phyloP scores from a whole-genome alignment of 2,113 vertebrate species.

The Xenopus laevis region DNA sequence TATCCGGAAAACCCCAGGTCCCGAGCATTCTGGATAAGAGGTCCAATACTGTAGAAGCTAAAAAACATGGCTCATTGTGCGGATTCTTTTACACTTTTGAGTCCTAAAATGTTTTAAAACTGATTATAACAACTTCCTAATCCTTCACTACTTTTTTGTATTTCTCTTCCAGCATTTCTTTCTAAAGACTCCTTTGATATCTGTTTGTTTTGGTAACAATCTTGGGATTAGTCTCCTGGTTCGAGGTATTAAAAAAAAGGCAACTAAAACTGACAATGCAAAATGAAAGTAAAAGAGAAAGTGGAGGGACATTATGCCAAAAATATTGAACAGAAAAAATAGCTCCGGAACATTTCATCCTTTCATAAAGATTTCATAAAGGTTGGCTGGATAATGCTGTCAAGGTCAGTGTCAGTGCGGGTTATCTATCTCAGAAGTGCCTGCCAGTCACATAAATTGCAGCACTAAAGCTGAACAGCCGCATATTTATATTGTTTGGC shows the following conservation, averaged over 20 bases:
- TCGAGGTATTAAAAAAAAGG: conserved; percentile 5
- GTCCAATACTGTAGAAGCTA: too few species aligned
- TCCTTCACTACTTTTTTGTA: too few species aligned
- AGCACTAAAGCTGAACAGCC: conserved; percentile 15
- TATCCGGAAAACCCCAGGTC: too few species aligned
- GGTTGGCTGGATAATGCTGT: conserved; percentile 34
- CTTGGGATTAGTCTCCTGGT: conserved; percentile 1
- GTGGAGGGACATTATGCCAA: conserved; percentile 21
- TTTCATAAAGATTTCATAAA: conserved; percentile 42
- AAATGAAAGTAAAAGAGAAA: not conserved
- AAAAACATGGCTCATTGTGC: too few species aligned
- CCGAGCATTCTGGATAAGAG: too few species aligned
- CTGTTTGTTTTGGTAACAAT: too few species aligned
- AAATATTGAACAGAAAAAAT: conserved; percentile 20
- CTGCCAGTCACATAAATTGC: conserved; percentile 42
- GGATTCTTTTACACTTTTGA: too few species aligned
- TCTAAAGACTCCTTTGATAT: too few species aligned
- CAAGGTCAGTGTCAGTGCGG: conserved; percentile 24
- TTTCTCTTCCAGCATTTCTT: too few species aligned
- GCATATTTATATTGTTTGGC: conserved; percentile 28
- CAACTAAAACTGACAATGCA: not conserved
- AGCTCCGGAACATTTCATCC: conserved; percentile 35
- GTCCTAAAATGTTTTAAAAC: not conserved
- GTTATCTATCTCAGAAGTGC: conserved; percentile 32
- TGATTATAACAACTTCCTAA: not conserved